Base-by-base conservation (phyloP, 2,113 vertebrate genomes). In the Brienomyrus longianalis region DNA sequence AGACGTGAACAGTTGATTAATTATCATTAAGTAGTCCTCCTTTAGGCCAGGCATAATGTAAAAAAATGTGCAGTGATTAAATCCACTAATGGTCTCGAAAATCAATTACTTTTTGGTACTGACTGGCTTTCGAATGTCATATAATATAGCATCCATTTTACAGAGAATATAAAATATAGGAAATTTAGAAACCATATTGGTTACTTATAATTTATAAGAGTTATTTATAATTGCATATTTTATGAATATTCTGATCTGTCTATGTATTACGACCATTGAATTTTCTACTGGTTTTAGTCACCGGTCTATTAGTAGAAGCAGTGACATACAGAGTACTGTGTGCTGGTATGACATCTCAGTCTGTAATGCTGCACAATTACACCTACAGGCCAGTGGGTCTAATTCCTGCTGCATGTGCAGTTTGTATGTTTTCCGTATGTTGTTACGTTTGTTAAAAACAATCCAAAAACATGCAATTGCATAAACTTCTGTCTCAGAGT, bases 81-180 rank as follows among this genome's bases (percentile, higher is more conserved):
- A 84, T 89, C 48, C 21, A n/a, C 51, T 89, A 89, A 84, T 59
- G 77, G 77, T 84, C 39, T 21, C 43, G 59, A 62, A 89, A 89
- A 89, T 89, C 74, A 84, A 83, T 80, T 59, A 83, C 31, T 13
- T 50, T 84, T 45, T 84, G 88, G 21, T 77, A 84, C 35, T 62
- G 10, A 17, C 10, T 39, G 52, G 88, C 50, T 48, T 83, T 35
- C 56, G 10, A 47, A 31, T 52, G 31, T 84, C 23, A 4, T 23
- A 84, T 84, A 89, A 59, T 84, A n/a, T 43, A 84, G 43, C 48
- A 54, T 83, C 66, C 23, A 47, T 45, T 84, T 84, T 45, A 45
- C 10, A 43, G 74, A 59, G 13, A n/a, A 84, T 62, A 43, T 59
- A 48, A 80, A 13, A 45, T 62, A 50, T 59, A 11, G 47, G 39